Evolutionary conservation across 2,113 vertebrate species (phyloP).

Genomic region (Cynoglossus semilaevis): DNA sequence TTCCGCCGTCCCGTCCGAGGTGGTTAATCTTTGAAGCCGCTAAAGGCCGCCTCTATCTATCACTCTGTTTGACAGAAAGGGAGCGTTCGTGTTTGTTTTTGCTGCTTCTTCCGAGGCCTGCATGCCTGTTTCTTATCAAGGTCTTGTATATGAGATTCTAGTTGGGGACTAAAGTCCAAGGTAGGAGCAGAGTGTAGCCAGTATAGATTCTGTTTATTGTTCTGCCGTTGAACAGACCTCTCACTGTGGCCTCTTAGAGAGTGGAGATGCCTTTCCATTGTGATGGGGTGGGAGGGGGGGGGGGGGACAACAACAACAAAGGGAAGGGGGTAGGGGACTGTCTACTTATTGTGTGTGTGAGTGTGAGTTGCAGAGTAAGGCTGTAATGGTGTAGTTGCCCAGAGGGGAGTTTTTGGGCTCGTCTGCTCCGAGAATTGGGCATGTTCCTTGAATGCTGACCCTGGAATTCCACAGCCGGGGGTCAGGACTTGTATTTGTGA

Average conservation of each 20-base stretch:
- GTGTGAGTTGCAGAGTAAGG: constrained; percentile 51
- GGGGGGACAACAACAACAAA: constrained; percentile 70
- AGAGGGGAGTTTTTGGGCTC: constrained; percentile 58
- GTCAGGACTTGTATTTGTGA: constrained; percentile 64
- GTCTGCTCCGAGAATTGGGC: constrained; percentile 58
- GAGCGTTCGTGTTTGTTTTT: constrained; percentile 12
- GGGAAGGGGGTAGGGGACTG: constrained; percentile 63
- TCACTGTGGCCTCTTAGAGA: constrained; percentile 57
- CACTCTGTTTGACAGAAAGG: constrained; percentile 8
- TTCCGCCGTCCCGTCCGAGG: constrained; percentile 12
- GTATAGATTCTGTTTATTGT: constrained; percentile 55
- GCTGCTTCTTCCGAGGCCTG: constrained; percentile 6
- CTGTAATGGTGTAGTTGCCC: constrained; percentile 53
- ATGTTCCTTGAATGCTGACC: constrained; percentile 65
- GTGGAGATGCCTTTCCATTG: constrained; percentile 63
- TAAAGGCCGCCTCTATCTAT: constrained; percentile 16
- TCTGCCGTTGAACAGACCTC: constrained; percentile 43
- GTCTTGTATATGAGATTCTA: constrained; percentile 23
- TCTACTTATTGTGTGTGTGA: constrained; percentile 55
- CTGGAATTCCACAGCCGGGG: constrained; percentile 67
- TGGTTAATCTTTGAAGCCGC: constrained; percentile 15
- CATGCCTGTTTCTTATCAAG: constrained; percentile 29
- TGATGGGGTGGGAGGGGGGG: constrained; percentile 34
- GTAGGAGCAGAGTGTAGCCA: constrained; percentile 22
- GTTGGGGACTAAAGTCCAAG: constrained; percentile 50